Base-by-base conservation (phyloP, 2,888 invertebrate species). In the Noctua janthina region DNA sequence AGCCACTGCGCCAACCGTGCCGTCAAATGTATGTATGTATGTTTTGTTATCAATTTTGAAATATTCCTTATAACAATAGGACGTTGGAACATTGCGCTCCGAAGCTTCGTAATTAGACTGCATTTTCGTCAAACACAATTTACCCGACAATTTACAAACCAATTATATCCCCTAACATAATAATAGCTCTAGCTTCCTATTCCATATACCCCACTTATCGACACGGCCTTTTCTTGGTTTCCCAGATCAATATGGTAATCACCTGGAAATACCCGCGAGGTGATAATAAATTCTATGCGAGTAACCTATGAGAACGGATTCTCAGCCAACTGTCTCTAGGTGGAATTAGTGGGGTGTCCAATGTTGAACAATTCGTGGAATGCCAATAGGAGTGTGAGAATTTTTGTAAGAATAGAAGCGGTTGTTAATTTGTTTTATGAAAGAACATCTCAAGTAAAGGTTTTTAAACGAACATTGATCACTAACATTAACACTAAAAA, bases 191-290 rank as follows among this genome's bases (percentile, higher is more conserved):
- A 7, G 68, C 46, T 68, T n/a, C 46, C 10, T 17, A 46, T 71
- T 10, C 62, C 62, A 43, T 56, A 43, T 68, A 72, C 54, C 46
- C 17, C 1, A 49, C 10, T 15, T 72, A 76, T 78, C 82, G 62
- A 82, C 76, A 29, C 20, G 39, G n/a, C 56, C 49, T 59, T 76
- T 86, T 68, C 78, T 78, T 67, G 76, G 78, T 67, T 79, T 78
- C 78, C 78, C 83, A 86, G 80, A 86, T 86, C 84, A 74, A 88
- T 88, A 88, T 84, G 79, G 68, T 84, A 88, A 87, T 82, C 10
- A 69, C 76, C 78, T 71, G 88, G 85, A 85, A 88, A 88, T 78
- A 84, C 88, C 87, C 43, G 23, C n/a, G 29, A 69, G 35, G 35
- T 82, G 43, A 85, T 88, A 83, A 88, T 88, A 75, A 79, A 88